Base-by-base conservation (phyloP, 2,888 invertebrate genomes). In the Dioctria linearis region DNA sequence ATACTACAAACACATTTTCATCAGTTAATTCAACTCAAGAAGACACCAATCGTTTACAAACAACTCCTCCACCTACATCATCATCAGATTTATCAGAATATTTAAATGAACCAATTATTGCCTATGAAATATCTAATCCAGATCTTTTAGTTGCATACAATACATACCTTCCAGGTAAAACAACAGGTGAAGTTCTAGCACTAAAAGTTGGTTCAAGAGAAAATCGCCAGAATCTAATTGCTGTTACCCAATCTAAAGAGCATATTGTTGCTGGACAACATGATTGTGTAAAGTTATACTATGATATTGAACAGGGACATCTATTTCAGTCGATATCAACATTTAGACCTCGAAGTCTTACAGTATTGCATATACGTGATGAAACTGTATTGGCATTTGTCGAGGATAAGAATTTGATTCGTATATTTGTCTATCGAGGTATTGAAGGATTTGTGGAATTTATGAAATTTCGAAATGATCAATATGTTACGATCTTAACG, bases 321-420 rank as follows among this genome's bases (percentile, higher is more conserved):
- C 83, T 92, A 25, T 89, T 90, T 82, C 92, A 92, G 83, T 90
- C 90, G 71, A 88, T 93, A 78, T 84, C 87, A 4, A 87, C 90
- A 0, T 86, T 87, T 4, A 89, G 88, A 81, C 91, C 92, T 4
- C 88, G 89, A 13, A 90, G 90, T 3, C 85, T 92, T 42, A 84
- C 85, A 0, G 81, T 86, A 0, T 4, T 88, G 13, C 85, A 87
- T n/a, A 83, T 90, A 25, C 86, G 89, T 67, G 90, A 90, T 43
- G 90, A 91, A 84, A 91, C 90, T 0, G 83, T 91, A n/a, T 83
- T 91, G 13, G 87, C 88, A 9, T 91, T 90, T 82, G 85, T 91
- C 43, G 91, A 91, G 85, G 84, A 84, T 49, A 85, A 86, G 25
- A 84, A 85, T 25, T 79, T 67, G 0, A 82, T 88, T 11, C 84